Evolutionary conservation across 2,888 invertebrate species (phyloP).

Genomic region (Drosophila robusta): DNA sequence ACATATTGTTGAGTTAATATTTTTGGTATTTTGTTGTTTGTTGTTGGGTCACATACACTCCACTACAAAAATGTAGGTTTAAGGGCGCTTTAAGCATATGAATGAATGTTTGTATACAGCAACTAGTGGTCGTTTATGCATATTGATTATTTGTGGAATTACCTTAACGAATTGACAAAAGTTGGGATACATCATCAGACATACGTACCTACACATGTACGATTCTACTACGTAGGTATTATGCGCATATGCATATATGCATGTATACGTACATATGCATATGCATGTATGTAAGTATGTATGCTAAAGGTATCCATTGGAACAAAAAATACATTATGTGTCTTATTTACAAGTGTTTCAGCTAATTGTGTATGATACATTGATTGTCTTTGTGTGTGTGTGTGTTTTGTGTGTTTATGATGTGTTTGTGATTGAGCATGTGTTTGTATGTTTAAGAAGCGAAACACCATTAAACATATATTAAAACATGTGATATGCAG

Average conservation of each 20-base stretch:
- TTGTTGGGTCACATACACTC: slow-evolving; percentile 57
- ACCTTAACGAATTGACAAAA: slow-evolving; percentile 27
- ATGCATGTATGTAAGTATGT: slow-evolving; percentile 40
- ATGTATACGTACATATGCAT: slow-evolving; percentile 11
- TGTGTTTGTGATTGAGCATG: slow-evolving; percentile 7
- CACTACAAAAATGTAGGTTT: slow-evolving; percentile 55
- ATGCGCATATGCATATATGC: slow-evolving; percentile 21
- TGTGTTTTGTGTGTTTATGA: slow-evolving; percentile 12
- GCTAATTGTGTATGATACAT: slow-evolving; percentile 47
- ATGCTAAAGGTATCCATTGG: slow-evolving; percentile 41
- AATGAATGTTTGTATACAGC: slow-evolving; percentile 33
- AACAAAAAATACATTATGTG: slow-evolving; percentile 15
- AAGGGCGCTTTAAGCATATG: slow-evolving; percentile 46
- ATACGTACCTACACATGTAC: slow-evolving; percentile 39
- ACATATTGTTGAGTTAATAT: slow-evolving; percentile 18
- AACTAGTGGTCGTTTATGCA: slow-evolving; percentile 60
- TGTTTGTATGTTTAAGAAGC: slow-evolving; percentile 33
- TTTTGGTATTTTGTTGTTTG: slow-evolving; percentile 12
- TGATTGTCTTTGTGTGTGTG: slow-evolving; percentile 17
- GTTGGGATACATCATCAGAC: slow-evolving; percentile 35
- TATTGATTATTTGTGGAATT: slow-evolving; percentile 31
- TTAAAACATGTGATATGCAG: slow-evolving; percentile 45
- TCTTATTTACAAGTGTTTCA: slow-evolving; percentile 51
- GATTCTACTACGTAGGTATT: slow-evolving; percentile 21
- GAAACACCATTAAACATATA: slow-evolving; percentile 62